Conservation (phyloP, 2,888 invertebrate species). For the Arge pagana region DNA sequence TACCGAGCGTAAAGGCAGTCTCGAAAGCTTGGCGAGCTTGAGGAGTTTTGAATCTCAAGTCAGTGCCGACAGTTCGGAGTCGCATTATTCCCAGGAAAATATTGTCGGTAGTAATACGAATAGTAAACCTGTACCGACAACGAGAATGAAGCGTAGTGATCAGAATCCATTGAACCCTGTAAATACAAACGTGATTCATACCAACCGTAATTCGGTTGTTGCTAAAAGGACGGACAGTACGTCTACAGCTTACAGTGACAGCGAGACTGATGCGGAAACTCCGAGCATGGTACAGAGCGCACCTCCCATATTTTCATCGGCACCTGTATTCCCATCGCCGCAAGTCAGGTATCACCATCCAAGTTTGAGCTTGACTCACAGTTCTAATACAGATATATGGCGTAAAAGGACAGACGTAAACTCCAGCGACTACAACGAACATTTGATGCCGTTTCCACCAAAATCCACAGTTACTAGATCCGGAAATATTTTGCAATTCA, state of each 20-base stretch:
- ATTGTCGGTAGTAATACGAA: conserved; percentile 33
- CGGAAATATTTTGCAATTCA: conserved; percentile 49
- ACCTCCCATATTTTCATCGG: conserved; percentile 48
- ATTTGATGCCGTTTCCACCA: conserved; percentile 42
- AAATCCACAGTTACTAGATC: conserved; percentile 50
- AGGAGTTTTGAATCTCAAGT: conserved; percentile 58
- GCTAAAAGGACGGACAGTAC: conserved; percentile 51
- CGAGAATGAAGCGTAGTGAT: conserved; percentile 50
- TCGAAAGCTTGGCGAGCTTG: conserved; percentile 62
- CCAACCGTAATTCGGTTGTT: conserved; percentile 42
- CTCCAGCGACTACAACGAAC: conserved; percentile 42
- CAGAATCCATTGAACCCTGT: conserved; percentile 39
- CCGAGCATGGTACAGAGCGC: conserved; percentile 52
- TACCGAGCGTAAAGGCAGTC: conserved; percentile 61
- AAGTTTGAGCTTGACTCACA: conserved; percentile 41
- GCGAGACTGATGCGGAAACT: conserved; percentile 57
- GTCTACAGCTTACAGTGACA: conserved; percentile 57
- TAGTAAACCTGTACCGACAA: conserved; percentile 50
- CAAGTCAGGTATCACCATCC: conserved; percentile 45
- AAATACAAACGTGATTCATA: conserved; percentile 38
- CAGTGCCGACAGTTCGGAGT: conserved; percentile 58
- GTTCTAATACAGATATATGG: conserved; percentile 52
- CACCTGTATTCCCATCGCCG: conserved; percentile 43
- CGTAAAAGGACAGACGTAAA: conserved; percentile 44
- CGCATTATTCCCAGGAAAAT: conserved; percentile 46